A percentile compares a stretch with the other conserved stretches of the same genome.
These are phyloP conservation scores for Mormyrus hasselquistii DNA, from an alignment of 2,797 vertebrate species.

Conservation along the genomic window DNA sequence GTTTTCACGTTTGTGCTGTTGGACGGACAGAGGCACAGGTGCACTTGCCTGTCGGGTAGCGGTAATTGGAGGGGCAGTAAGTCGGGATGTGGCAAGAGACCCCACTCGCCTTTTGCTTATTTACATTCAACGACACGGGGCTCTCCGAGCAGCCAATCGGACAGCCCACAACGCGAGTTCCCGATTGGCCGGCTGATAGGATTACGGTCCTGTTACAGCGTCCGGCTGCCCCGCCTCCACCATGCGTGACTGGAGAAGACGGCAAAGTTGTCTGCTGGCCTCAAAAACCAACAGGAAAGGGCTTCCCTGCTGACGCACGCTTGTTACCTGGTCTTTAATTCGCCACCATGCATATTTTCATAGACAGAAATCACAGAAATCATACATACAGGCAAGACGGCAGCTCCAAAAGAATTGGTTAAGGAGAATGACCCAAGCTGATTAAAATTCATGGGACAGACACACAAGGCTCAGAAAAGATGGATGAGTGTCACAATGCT, in stretches of 20 bases:
- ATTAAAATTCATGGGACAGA: not conserved
- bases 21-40: not conserved
- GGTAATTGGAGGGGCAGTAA: slow-evolving; percentile 18
- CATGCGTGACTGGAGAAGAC: not conserved
- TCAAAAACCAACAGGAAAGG: not conserved
- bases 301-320: not conserved
- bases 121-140: slow-evolving; percentile 73
- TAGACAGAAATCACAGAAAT: not conserved
- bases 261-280: not conserved
- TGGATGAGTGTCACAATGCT: not conserved
- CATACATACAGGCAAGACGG: not conserved
- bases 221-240: slow-evolving; percentile 8
- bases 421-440: not conserved
- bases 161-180: slow-evolving; percentile 68
- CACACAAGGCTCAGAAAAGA: not conserved
- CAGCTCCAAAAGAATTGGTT: not conserved
- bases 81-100: slow-evolving; percentile 51
- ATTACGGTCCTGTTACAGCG: slow-evolving; percentile 55
- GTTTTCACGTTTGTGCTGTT: slow-evolving; percentile 11
- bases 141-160: slow-evolving; percentile 52
- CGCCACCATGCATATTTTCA: not conserved
- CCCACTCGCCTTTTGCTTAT: slow-evolving; percentile 70
- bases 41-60: slow-evolving; percentile 10
- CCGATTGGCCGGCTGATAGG: slow-evolving; percentile 69
- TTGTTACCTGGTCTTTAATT: not conserved